A percentile compares a stretch with the other conserved stretches of the same genome.
These are phyloP conservation scores for Bergia puertoricense DNA, from an alignment of 92 coral and sea anemone species.

Conservation along the genomic window DNA sequence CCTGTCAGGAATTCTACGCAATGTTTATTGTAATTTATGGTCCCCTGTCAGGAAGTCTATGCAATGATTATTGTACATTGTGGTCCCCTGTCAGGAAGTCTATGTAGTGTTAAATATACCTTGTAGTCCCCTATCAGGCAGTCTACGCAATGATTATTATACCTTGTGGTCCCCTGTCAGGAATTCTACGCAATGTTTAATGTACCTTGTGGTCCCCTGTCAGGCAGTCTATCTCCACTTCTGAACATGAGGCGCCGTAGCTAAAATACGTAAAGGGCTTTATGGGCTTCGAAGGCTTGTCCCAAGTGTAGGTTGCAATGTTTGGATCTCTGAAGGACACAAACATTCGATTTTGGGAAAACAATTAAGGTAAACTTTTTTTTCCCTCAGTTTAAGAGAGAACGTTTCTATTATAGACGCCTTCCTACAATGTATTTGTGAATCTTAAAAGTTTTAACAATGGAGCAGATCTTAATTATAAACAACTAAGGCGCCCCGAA, in stretches of 20 bases:
- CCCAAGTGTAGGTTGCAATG: constrained; percentile 26
- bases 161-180: background rate
- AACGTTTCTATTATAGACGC: background rate
- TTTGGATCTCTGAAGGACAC: constrained; percentile 3
- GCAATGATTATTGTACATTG: too few species aligned
- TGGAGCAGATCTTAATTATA: too few species aligned
- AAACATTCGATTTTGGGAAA: background rate
- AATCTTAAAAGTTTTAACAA: too few species aligned
- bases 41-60: too few species aligned
- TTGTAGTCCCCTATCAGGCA: background rate
- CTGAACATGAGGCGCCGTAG: constrained; percentile 54
- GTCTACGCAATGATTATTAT: too few species aligned
- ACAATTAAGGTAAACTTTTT: background rate
- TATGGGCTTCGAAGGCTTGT: constrained; percentile 16
- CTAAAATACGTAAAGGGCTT: constrained; percentile 39
- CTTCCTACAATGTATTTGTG: background rate
- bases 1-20: background rate
- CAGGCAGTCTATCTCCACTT: constrained; percentile 61
- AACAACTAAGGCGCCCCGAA: too few species aligned
- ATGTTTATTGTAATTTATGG: constrained; percentile 41
- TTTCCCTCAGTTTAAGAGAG: background rate
- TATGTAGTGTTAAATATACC: background rate
- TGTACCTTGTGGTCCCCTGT: constrained; percentile 63
- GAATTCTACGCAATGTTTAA: background rate
- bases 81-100: too few species aligned